Evolutionary conservation across 2,797 vertebrate species (phyloP).

Genomic region (Myotis daubentonii): DNA sequence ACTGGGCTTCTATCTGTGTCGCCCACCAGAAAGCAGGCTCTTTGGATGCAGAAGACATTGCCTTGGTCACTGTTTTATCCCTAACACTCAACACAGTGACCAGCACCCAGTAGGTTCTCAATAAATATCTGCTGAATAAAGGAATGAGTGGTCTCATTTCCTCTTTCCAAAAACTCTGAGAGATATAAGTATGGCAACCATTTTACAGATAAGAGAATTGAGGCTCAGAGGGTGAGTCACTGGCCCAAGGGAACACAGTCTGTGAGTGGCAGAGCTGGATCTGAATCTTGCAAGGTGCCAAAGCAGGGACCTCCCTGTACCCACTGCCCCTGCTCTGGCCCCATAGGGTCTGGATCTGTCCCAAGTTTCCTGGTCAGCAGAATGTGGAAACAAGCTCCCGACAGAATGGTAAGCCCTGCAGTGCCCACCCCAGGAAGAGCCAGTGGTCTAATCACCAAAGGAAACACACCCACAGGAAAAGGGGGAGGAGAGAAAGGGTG

Average conservation of each 20-base stretch:
- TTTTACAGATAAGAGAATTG: background rate
- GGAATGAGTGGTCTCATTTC: background rate
- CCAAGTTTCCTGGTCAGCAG: background rate
- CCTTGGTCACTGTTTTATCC: background rate
- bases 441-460: background rate
- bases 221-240: background rate
- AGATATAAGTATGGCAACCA: background rate
- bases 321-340: background rate
- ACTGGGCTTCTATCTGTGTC: background rate
- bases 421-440: background rate
- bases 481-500: background rate
- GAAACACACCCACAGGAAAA: conserved; percentile 29
- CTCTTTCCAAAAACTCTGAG: background rate
- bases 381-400: background rate
- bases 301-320: background rate
- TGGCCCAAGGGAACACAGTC: background rate
- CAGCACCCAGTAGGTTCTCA: background rate
- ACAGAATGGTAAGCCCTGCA: background rate
- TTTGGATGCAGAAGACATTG: rapidly evolving
- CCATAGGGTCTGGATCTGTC: background rate
- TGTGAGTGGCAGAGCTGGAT: background rate
- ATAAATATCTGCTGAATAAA: background rate
- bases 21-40: background rate
- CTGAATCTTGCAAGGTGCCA: background rate
- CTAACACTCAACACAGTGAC: background rate